Evolutionary conservation across 2,113 vertebrate species (phyloP).

Genomic region (Crypturellus undulatus): DNA sequence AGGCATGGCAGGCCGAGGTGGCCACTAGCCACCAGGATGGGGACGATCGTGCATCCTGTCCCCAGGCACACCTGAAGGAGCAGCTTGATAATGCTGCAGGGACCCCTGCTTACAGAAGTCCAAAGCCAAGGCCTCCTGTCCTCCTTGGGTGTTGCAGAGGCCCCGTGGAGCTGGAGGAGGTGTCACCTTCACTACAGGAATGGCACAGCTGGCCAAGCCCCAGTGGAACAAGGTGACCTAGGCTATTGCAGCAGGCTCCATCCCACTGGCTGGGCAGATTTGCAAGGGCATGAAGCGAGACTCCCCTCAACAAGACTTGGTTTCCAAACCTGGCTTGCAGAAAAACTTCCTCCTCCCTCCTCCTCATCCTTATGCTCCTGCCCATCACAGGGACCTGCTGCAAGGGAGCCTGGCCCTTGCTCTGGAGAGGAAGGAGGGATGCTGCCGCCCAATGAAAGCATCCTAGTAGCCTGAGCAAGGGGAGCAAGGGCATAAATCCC

Average conservation of each 20-base stretch:
- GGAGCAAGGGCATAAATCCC: too few species aligned
- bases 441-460: too few species aligned
- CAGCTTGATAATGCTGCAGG: not conserved
- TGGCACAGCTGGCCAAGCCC: not conserved
- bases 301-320: too few species aligned
- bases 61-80: not conserved
- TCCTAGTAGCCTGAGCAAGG: too few species aligned
- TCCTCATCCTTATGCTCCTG: too few species aligned
- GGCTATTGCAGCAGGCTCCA: not conserved
- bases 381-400: too few species aligned
- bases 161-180: too few species aligned
- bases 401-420: too few species aligned
- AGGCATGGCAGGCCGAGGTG: too few species aligned
- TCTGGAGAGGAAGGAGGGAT: too few species aligned
- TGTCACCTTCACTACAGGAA: too few species aligned
- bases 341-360: too few species aligned
- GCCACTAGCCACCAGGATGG: not conserved
- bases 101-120: not conserved
- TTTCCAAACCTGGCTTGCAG: not conserved
- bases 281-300: not conserved
- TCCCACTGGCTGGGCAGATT: not conserved
- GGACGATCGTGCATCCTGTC: not conserved
- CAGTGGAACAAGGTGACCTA: not conserved
- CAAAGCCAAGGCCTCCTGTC: not conserved
- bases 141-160: not conserved